Percentiles rank a stretch among this genome's conserved stretches.
These are phyloP conservation scores for Cossypha dichroa DNA, from an alignment of 2,797 vertebrate species.

Conservation along the genomic window DNA sequence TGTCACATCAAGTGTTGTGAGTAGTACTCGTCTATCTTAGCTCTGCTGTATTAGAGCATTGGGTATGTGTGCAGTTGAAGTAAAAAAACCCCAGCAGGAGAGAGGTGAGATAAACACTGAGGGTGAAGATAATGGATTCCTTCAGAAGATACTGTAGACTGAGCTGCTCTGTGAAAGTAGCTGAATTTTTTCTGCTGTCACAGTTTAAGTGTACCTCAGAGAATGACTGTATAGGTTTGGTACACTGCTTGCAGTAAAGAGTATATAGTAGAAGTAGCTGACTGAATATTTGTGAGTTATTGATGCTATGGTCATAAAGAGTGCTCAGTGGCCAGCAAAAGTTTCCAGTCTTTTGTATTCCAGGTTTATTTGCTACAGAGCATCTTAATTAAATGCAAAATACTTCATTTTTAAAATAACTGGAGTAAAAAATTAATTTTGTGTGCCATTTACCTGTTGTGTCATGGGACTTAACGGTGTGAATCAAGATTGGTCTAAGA, in stretches of 20 bases:
- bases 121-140: neutral
- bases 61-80: neutral
- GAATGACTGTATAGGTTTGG: neutral
- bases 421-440: neutral
- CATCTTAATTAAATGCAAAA: conserved; percentile 15
- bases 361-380: neutral
- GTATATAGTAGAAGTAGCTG: neutral
- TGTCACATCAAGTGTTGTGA: neutral
- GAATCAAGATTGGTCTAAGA: neutral
- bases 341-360: conserved; percentile 2
- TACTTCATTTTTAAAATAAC: neutral
- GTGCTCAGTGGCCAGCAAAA: neutral
- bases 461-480: neutral
- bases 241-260: neutral
- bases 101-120: neutral
- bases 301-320: neutral
- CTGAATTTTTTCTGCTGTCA: neutral
- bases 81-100: neutral
- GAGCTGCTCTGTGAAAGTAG: neutral
- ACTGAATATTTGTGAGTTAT: conserved; percentile 37
- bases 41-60: neutral
- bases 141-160: neutral
- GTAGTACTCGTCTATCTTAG: neutral
- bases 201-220: neutral
- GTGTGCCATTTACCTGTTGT: neutral